Conservation (phyloP, 2,888 invertebrate genomes). For the Tachina fera region DNA sequence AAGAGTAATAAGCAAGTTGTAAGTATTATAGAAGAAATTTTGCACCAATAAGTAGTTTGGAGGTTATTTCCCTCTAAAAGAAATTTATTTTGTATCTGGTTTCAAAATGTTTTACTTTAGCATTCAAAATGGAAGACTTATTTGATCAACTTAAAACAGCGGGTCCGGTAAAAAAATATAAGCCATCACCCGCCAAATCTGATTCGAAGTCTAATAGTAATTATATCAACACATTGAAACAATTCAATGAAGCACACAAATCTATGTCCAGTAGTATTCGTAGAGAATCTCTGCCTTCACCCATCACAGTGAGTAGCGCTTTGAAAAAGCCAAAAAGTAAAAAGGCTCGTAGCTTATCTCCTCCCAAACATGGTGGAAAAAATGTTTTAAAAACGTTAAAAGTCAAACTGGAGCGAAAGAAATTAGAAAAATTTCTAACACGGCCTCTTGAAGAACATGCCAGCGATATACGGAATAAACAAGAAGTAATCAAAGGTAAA, state of each 20-base stretch:
- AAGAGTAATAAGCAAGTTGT: slow-evolving; percentile 29
- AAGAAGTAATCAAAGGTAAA: slow-evolving; percentile 21
- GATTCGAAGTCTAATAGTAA: slow-evolving; percentile 12
- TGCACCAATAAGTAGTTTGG: background rate
- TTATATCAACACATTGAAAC: slow-evolving; percentile 5
- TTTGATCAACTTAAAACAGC: slow-evolving; percentile 72
- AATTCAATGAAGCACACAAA: slow-evolving; percentile 48
- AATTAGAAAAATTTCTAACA: slow-evolving; percentile 54
- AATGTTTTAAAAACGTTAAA: slow-evolving; percentile 67
- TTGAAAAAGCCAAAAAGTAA: slow-evolving; percentile 55
- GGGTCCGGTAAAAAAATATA: slow-evolving; percentile 28
- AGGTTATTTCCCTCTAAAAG: slow-evolving; percentile 48
- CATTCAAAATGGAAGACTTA: slow-evolving; percentile 69
- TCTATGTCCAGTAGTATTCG: slow-evolving; percentile 30
- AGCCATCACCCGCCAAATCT: slow-evolving; percentile 39
- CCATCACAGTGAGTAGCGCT: slow-evolving; percentile 36
- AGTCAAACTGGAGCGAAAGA: slow-evolving; percentile 72
- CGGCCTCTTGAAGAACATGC: slow-evolving; percentile 37
- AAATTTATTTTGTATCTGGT: background rate
- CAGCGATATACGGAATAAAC: slow-evolving; percentile 30
- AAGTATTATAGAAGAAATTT: slow-evolving; percentile 10
- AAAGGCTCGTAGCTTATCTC: slow-evolving; percentile 72
- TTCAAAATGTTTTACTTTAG: background rate
- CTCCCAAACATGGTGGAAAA: slow-evolving; percentile 59
- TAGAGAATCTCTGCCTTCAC: slow-evolving; percentile 72